A percentile compares a stretch with the other conserved stretches of the same genome.
These are phyloP conservation scores for Sorex fumeus DNA, from an alignment of 2,113 vertebrate genomes.

Conservation along the genomic window DNA sequence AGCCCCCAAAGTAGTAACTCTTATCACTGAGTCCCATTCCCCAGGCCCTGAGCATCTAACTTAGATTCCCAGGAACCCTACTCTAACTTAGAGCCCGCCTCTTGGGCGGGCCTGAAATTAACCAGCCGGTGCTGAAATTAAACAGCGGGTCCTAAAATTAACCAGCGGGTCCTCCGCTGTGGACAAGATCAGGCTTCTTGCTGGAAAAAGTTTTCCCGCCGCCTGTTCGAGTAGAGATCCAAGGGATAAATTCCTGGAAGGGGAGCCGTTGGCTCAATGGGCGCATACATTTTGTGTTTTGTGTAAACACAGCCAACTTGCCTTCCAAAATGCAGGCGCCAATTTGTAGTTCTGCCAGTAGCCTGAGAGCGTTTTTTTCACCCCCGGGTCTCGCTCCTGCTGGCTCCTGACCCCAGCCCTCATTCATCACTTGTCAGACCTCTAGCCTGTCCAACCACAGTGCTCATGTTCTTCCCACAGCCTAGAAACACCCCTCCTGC, in stretches of 20 bases:
- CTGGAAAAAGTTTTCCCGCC: too few species aligned
- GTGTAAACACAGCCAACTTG: constrained; percentile 61
- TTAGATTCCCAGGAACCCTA: too few species aligned
- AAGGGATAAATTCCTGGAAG: constrained; percentile 64
- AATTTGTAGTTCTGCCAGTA: constrained; percentile 11
- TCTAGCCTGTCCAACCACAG: background rate
- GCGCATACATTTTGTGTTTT: background rate
- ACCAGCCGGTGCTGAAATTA: too few species aligned
- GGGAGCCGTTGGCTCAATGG: constrained; percentile 30
- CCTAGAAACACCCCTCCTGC: background rate
- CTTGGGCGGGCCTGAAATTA: too few species aligned
- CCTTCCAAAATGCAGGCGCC: constrained; percentile 56
- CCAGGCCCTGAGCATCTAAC: too few species aligned
- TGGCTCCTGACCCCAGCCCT: background rate
- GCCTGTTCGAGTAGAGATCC: background rate
- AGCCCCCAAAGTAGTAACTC: too few species aligned
- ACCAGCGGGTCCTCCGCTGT: background rate
- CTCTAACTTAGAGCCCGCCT: too few species aligned
- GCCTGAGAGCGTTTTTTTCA: background rate
- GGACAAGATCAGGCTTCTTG: too few species aligned
- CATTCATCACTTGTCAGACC: background rate
- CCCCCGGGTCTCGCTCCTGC: background rate
- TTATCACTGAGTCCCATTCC: too few species aligned
- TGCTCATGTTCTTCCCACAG: background rate
- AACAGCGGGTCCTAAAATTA: background rate